phyloP scores from a whole-genome alignment of 2,797 vertebrate species.

The Taeniopygia guttata region DNA sequence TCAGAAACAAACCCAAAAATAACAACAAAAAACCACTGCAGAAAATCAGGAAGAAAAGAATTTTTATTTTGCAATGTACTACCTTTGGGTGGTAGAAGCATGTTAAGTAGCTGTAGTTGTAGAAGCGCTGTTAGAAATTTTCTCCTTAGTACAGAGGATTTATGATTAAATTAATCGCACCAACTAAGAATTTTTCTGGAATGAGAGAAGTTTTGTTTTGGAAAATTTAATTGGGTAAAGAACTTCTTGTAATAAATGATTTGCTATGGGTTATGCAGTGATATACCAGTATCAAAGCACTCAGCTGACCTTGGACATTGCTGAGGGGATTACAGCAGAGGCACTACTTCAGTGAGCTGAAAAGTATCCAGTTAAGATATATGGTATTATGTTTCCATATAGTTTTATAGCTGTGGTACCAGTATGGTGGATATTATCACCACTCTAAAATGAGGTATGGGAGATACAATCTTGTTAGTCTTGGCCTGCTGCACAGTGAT shows the following conservation, averaged over 20 bases:
- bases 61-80: neutral
- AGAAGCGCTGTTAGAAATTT: neutral
- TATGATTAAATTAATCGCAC: neutral
- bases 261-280: neutral
- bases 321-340: neutral
- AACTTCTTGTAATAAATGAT: neutral
- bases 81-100: neutral
- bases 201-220: neutral
- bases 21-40: neutral
- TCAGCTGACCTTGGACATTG: neutral
- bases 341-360: neutral
- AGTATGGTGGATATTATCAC: neutral
- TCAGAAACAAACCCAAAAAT: neutral
- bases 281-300: neutral
- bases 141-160: neutral
- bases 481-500: neutral
- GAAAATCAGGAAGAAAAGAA: neutral
- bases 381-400: neutral
- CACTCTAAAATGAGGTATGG: neutral
- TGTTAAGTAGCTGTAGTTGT: neutral
- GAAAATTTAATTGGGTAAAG: neutral
- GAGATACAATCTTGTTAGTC: neutral
- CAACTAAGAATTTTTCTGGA: neutral
- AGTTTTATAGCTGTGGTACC: neutral
- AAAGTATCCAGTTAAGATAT: neutral